phyloP scores from a whole-genome alignment of 1,140 invertebrate genomes.

The Fopius arisanus region DNA sequence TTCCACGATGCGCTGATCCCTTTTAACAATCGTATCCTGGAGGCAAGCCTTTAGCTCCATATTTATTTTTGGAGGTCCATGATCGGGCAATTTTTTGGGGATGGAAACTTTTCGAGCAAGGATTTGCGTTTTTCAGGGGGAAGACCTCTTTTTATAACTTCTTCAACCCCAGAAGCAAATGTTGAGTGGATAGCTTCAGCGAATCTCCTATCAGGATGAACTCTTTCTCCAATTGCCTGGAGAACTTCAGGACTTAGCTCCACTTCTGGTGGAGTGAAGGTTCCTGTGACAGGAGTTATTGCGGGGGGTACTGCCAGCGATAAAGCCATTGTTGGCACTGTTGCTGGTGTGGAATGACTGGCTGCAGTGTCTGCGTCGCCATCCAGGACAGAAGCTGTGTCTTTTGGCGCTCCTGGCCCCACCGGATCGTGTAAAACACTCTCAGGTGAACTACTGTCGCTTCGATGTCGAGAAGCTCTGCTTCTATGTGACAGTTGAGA shows the following conservation, averaged over 20 bases:
- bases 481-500: neutral
- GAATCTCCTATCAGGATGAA: constrained; percentile 13
- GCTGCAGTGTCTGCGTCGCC: no score
- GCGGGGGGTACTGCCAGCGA: neutral
- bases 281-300: neutral
- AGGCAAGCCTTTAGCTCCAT: constrained; percentile 20
- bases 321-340: neutral
- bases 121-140: constrained; percentile 15
- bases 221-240: constrained; percentile 14
- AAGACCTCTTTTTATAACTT: constrained; percentile 19
- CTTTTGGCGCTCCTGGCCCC: no score
- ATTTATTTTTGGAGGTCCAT: constrained; percentile 24
- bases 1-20: constrained; percentile 16
- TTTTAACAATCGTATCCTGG: constrained; percentile 19
- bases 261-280: neutral
- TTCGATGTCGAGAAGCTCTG: no score
- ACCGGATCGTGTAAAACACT: no score
- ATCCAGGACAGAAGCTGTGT: no score
- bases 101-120: constrained; percentile 21
- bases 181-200: constrained; percentile 2
- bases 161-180: neutral
- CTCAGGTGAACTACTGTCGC: no score
- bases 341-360: no score
- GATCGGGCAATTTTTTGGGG: constrained; percentile 11
- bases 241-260: constrained; percentile 14